Evolutionary conservation across 2,888 invertebrate species (phyloP).

Genomic region (Galeopsomyia nigrocyanea): DNA sequence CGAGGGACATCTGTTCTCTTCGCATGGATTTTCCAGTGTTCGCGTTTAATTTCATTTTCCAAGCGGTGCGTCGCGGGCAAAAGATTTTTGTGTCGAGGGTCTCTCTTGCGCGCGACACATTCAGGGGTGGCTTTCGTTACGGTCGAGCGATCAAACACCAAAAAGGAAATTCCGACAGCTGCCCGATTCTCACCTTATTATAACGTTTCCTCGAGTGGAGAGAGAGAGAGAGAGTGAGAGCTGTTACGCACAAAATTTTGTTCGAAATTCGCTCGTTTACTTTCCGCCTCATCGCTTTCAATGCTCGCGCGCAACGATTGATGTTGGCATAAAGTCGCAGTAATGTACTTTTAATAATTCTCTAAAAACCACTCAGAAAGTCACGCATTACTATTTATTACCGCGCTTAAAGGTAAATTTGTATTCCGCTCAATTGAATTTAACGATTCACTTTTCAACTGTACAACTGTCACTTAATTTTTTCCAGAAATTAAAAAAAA

Average conservation of each 20-base stretch:
- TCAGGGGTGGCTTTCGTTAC: slow-evolving; percentile 39
- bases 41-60: slow-evolving; percentile 14
- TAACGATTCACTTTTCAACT: no score
- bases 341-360: no score
- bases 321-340: no score
- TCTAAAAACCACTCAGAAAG: no score
- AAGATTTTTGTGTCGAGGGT: not conserved
- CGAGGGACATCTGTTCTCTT: slow-evolving; percentile 19
- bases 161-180: slow-evolving; percentile 50
- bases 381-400: no score
- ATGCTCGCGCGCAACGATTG: no score
- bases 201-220: not conserved
- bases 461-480: not conserved
- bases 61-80: not conserved
- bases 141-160: slow-evolving; percentile 34
- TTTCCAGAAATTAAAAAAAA: not conserved
- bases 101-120: not conserved
- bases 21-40: slow-evolving; percentile 14
- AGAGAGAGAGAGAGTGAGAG: no score
- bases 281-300: no score
- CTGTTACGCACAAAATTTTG: no score
- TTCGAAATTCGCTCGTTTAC: no score
- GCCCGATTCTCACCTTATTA: slow-evolving; percentile 5
- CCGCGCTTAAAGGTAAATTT: no score
- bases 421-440: no score